A percentile compares a stretch with the other conserved stretches of the same genome.
Evolutionary conservation across 2,113 vertebrate species (phyloP).

Genomic region (Prunella himalayana): DNA sequence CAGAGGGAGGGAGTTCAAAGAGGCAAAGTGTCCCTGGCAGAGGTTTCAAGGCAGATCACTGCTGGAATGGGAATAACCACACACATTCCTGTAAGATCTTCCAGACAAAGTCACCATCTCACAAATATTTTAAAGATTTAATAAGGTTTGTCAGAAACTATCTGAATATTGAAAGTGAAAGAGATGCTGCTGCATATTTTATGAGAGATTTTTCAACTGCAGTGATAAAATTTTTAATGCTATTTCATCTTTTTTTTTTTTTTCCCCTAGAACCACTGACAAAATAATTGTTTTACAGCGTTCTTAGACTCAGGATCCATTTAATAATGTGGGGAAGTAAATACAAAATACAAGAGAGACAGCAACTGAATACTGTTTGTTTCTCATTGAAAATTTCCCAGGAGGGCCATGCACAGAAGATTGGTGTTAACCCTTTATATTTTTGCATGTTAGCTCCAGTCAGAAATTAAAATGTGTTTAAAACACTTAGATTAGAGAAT

Average conservation of each 20-base stretch:
- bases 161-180: constrained; percentile 29
- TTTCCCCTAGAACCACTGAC: neutral
- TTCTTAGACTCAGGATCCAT: neutral
- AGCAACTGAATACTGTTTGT: neutral
- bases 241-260: neutral
- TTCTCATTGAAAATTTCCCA: neutral
- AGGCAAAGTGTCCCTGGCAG: neutral
- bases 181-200: constrained; percentile 25
- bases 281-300: neutral
- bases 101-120: neutral
- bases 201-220: constrained; percentile 11
- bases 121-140: constrained; percentile 27
- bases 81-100: neutral
- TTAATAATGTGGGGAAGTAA: neutral
- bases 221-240: constrained; percentile 5
- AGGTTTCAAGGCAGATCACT: neutral
- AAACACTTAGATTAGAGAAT: neutral
- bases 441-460: neutral
- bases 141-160: neutral
- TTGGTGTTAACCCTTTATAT: neutral
- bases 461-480: neutral
- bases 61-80: neutral
- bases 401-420: neutral
- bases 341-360: neutral
- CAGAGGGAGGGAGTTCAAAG: neutral